phyloP scores from a whole-genome alignment of 2,797 vertebrate genomes.

The Hozukius guyotensis region DNA sequence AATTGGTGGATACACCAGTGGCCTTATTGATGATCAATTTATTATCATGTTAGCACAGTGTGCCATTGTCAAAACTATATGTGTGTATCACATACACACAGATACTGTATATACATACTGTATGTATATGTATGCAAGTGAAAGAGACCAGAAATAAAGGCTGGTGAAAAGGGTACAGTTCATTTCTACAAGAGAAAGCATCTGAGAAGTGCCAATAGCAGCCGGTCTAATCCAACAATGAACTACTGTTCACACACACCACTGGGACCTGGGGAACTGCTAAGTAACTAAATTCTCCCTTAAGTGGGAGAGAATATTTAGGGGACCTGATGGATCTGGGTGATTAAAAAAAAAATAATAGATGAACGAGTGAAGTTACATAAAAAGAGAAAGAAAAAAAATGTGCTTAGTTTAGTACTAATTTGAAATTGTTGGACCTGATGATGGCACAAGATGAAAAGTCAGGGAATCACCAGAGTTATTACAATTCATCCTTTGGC shows the following conservation, averaged over 20 bases:
- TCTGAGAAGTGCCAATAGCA: constrained; percentile 1
- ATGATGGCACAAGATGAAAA: background rate
- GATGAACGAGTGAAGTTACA: background rate
- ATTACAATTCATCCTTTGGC: background rate
- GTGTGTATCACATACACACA: background rate
- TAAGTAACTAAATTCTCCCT: constrained; percentile 16
- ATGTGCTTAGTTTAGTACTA: background rate
- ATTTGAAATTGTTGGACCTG: background rate
- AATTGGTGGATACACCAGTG: background rate
- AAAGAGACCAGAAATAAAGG: background rate
- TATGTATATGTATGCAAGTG: background rate
- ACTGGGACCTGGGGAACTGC: constrained; percentile 14
- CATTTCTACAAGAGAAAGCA: background rate
- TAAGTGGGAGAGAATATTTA: background rate
- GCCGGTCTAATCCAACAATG: constrained; percentile 42
- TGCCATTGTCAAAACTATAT: background rate
- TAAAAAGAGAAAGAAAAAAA: background rate
- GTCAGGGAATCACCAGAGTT: background rate
- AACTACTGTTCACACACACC: constrained; percentile 35
- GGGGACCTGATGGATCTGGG: background rate
- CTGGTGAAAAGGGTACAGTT: background rate
- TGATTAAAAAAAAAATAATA: background rate
- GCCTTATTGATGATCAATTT: background rate
- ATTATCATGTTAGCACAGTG: background rate
- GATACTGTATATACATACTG: background rate